Evolutionary conservation across 2,113 vertebrate species (phyloP), one percentile per base, ranked within the genome.

Genomic region (Alethe diademata): DNA sequence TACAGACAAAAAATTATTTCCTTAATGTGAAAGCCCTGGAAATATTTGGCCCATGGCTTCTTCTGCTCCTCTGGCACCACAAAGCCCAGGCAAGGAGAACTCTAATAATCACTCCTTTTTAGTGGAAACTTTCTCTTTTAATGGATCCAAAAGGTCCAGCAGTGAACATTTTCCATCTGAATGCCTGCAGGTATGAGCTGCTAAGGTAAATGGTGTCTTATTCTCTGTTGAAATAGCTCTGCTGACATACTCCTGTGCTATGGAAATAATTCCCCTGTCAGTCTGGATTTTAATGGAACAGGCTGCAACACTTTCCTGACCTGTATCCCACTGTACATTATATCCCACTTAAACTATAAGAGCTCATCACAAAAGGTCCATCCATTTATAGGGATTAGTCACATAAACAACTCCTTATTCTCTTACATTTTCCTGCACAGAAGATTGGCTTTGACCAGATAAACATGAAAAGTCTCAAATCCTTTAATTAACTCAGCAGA

Each of bases 221-320:
- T 2, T 17, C 6, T 17, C 33, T 53, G 6, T 3, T 28, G 17
- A 89, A 47, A 22, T 54, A 82, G 31, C 15, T 78, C 51, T 66
- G 31, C 31, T 3, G 1, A 53, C 36, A 9, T 31, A 19, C 2
- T 40, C 8, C 15, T 4, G 0, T 35, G 25, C 31, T 50, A 14
- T 35, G 28, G 42, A 79, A 72, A 58, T 72, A 10, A 50, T 22
- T 35, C 8, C 9, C 12, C 66, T 67, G 31, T 19, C 53, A 57
- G 17, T 43, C 15, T 1, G 1, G 19, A 53, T 19, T 75, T 82
- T 47, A 78, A 43, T 17, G 24, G 48, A 60, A 19, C 15, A 67
- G 29, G 45, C 11, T 51, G 15, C 19, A 74, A 36, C 14, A 58
- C 1, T 43, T 56, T 17, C 15, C 5, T 56, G n/a, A 78, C 15